These are phyloP conservation scores for Parnassius orleans DNA, from an alignment of 2,888 invertebrate species.

Conservation along the genomic window DNA sequence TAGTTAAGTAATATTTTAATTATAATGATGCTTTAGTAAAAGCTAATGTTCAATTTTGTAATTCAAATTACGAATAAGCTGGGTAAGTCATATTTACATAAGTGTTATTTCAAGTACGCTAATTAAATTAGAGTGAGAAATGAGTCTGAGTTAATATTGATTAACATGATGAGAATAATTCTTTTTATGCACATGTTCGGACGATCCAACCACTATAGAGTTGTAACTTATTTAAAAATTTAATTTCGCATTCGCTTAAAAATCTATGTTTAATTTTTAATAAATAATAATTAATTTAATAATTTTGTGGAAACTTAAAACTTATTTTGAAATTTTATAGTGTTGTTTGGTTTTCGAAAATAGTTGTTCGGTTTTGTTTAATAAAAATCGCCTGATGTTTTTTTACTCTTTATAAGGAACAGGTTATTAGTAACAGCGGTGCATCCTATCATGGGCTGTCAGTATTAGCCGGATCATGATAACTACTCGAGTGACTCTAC, in stretches of 20 bases:
- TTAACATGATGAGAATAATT: conserved; percentile 4
- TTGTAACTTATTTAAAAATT: no score
- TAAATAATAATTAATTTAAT: no score
- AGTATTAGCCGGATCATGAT: conserved; percentile 51
- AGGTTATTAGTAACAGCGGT: conserved; percentile 36
- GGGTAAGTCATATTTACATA: conserved; percentile 10
- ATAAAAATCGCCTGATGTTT: no score
- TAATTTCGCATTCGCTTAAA: no score
- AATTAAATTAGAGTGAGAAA: conserved; percentile 27
- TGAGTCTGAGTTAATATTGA: conserved; percentile 30
- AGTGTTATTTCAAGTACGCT: background rate
- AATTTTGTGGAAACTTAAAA: no score
- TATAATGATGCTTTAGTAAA: conserved; percentile 1
- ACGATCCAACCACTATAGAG: no score
- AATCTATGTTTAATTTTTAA: no score
- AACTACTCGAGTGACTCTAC: conserved; percentile 43
- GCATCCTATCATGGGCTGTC: conserved; percentile 13
- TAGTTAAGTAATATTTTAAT: conserved; percentile 2
- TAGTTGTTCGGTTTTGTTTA: no score
- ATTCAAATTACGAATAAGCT: background rate
- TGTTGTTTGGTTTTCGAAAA: no score
- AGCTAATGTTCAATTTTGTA: background rate
- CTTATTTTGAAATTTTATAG: no score
- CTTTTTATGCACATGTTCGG: no score
- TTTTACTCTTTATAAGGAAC: conserved; percentile 23